Conservation (phyloP, 1,140 invertebrate species). For the Heliconius himera region DNA sequence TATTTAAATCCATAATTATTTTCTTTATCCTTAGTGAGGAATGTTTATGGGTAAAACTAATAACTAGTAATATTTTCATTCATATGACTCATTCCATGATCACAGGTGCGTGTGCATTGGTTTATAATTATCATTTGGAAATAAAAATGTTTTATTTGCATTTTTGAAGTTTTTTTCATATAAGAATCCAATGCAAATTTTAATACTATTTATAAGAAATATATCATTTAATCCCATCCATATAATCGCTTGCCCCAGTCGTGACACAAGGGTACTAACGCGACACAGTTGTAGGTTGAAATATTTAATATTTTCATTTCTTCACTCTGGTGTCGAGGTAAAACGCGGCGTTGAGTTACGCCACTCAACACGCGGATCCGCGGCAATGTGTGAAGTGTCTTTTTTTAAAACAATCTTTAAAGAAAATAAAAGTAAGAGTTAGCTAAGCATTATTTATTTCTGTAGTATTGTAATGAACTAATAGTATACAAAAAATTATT, state of each 20-base stretch:
- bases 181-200: not conserved
- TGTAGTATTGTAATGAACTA: not conserved
- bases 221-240: too few species aligned
- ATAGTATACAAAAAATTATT: conserved; percentile 8
- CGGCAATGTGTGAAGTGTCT: too few species aligned
- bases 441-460: not conserved
- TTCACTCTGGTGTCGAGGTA: too few species aligned
- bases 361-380: too few species aligned
- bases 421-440: not conserved
- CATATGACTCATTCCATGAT: conserved; percentile 46
- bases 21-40: conserved; percentile 39
- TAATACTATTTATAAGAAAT: too few species aligned
- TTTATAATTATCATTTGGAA: conserved; percentile 40
- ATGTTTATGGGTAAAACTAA: conserved; percentile 31
- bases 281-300: too few species aligned
- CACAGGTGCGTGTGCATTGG: conserved; percentile 41
- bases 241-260: too few species aligned
- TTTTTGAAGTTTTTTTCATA: not conserved
- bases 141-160: conserved; percentile 41
- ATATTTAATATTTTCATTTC: too few species aligned
- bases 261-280: too few species aligned
- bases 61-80: conserved; percentile 44
- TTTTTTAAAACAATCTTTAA: too few species aligned
- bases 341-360: too few species aligned
- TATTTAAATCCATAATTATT: conserved; percentile 23